phyloP scores from a whole-genome alignment of 1,140 invertebrate species.

The Physella acuta region DNA sequence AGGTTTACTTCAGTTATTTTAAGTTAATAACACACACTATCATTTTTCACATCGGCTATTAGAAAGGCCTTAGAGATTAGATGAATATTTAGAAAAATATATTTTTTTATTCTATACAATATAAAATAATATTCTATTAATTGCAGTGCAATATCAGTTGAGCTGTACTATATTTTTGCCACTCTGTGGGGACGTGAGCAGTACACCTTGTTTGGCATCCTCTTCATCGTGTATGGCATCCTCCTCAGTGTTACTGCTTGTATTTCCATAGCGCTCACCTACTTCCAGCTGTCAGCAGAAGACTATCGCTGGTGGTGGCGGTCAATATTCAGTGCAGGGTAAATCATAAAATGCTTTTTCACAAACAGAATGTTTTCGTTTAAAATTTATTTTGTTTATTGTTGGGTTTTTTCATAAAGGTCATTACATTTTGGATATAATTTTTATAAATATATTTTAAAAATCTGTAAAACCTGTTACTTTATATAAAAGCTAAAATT shows the following conservation, averaged over 20 bases:
- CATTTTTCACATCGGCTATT: no score
- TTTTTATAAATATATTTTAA: not conserved
- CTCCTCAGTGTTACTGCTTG: constrained; percentile 64
- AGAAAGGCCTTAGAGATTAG: no score
- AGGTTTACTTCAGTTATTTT: no score
- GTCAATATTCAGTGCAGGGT: constrained; percentile 63
- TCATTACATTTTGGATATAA: not conserved
- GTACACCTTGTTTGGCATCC: constrained; percentile 63
- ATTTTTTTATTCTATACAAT: no score
- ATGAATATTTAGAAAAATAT: no score
- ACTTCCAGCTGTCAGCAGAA: constrained; percentile 64
- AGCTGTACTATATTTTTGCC: constrained; percentile 66
- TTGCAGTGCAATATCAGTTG: constrained; percentile 65
- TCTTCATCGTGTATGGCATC: constrained; percentile 64
- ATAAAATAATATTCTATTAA: no score
- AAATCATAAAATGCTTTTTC: constrained; percentile 33
- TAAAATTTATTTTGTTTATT: no score
- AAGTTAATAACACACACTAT: no score
- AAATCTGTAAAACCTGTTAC: no score
- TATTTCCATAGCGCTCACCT: constrained; percentile 64
- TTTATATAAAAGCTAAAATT: no score
- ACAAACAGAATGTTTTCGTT: no score
- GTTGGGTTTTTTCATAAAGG: not conserved
- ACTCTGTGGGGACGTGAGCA: constrained; percentile 65
- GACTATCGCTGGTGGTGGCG: constrained; percentile 67